These are phyloP conservation scores for Manis crassicaudata DNA, from an alignment of 2,797 vertebrate species.

Conservation along the genomic window DNA sequence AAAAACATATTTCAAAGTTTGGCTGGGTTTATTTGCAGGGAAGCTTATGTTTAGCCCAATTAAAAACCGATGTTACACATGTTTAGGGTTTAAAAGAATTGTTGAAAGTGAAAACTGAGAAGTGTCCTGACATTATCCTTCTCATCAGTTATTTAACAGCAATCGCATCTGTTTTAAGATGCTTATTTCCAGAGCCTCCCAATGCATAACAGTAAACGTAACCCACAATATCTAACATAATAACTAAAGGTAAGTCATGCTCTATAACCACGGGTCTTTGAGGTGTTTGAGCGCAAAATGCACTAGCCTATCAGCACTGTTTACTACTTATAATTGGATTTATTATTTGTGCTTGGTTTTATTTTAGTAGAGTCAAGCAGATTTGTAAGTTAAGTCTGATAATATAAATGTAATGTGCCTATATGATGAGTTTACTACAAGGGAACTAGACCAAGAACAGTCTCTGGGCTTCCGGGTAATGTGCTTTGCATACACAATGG, in stretches of 20 bases:
- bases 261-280: neutral
- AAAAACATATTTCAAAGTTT: slow-evolving; percentile 43
- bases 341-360: slow-evolving; percentile 21
- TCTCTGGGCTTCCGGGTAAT: neutral
- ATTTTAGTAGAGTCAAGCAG: neutral
- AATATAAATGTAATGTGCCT: neutral
- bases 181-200: slow-evolving; percentile 2
- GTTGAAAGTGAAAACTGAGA: neutral
- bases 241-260: neutral
- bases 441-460: neutral
- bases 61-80: neutral
- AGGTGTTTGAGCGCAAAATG: neutral
- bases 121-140: neutral
- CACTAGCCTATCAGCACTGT: neutral
- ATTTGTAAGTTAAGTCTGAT: neutral
- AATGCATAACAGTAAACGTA: neutral
- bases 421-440: neutral
- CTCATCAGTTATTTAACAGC: neutral
- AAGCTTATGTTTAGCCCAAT: neutral
- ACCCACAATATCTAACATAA: neutral
- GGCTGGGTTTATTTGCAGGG: neutral
- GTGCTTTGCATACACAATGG: neutral
- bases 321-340: neutral
- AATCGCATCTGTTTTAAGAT: neutral
- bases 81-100: neutral